Base-by-base conservation (phyloP, 2,888 invertebrate genomes). In the Spodoptera picta region DNA sequence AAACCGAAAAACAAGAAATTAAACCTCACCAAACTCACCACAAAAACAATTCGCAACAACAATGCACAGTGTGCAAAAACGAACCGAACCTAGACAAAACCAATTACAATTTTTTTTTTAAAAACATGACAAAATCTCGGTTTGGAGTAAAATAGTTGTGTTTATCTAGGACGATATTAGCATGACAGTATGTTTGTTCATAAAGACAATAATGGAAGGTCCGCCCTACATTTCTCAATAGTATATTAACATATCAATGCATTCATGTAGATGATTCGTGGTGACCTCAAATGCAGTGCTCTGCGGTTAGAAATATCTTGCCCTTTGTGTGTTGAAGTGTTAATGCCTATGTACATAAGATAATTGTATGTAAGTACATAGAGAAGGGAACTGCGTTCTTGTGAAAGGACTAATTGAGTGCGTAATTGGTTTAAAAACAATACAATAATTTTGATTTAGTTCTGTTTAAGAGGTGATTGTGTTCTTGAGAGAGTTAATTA, bases 91-190 rank as follows among this genome's bases (percentile, higher is more conserved):
- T 45, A 51, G 62, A 71, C 60, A 56, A 67, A 67, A 47, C 46
- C 54, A 57, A 72, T 64, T 60, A 54, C 59, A 23, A 47, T 60
- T 64, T n/a, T n/a, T n/a, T n/a, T n/a, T n/a, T n/a, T n/a, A 69
- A 60, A 73, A 61, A 69, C 6, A 36, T 76, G 2, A 65, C 48
- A 47, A 60, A 56, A 63, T 9, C 52, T 55, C 54, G 24, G 10
- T 47, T 27, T 45, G 51, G 19, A 53, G 44, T 51, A 41, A 47
- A 74, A 63, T 47, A n/a, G 24, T 36, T 7, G 36, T 62, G 62
- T 60, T 70, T 77, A 77, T 77, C 54, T 79, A 77, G 80, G 75
- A 61, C 81, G 45, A 51, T 36, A 81, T 81, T 81, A 72, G 51
- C 80, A 81, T 82, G 24, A 78, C 55, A 80, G 49, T 65, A 41